Base-by-base conservation (phyloP, 2,113 vertebrate species). In the Pygoscelis antarcticus region DNA sequence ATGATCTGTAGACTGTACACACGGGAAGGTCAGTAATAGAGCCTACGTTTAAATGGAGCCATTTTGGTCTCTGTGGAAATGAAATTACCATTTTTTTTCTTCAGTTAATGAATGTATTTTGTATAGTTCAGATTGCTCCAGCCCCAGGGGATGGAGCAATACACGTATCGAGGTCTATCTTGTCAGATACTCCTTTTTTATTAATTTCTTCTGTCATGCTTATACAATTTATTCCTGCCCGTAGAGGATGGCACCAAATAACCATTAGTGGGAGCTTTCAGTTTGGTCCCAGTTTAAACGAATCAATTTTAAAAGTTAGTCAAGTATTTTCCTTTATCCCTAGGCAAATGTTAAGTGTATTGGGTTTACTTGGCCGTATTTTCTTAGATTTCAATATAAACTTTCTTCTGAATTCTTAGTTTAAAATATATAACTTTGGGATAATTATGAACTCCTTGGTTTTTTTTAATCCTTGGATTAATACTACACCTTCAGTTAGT, bases 91-190 rank as follows among this genome's bases (percentile, higher is more conserved):
- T 36, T 51, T 65, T 83, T 85, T 82, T 78, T 1, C 7, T 58
- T 66, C 46, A 54, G 18, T 92, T 89, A 94, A 82, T 85, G 92
- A 95, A 81, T 83, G 64, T 69, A 32, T 89, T 94, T 94, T 87
- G 54, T 96, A 11, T 90, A 58, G 85, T 77, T 93, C 27, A 69
- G 11, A 69, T 86, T 64, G 30, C 54, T 88, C 7, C 51, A 66
- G 20, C 76, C 83, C 49, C 60, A 49, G 46, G 71, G 83, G 64
- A 66, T 42, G 16, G 49, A 93, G 21, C 36, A 72, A 10, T 88
- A 36, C 29, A 23, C 7, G 8, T 65, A 61, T 69, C 0, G 2
- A 86, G 76, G 21, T 46, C 75, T 90, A 1, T 86, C 75, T 74
- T 81, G 54, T 78, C 71, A 93, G 62, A 66, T 70, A 58, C 21